Percentiles rank a stretch among this genome's conserved stretches.
Conservation (phyloP, 2,888 invertebrate genomes). For the Idaea aversata region DNA sequence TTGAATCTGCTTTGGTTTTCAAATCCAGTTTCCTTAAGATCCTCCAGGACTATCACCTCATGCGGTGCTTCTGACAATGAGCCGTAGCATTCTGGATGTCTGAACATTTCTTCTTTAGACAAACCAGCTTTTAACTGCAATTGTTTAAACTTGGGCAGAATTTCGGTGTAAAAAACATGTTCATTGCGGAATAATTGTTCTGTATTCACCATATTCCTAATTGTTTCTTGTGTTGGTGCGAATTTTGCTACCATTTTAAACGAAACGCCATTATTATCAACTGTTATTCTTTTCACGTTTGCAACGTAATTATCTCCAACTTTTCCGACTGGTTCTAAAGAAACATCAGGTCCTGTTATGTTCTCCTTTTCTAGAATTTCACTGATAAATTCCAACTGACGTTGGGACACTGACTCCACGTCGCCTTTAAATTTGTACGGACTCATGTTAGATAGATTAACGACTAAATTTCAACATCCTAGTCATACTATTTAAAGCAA, state of each 20-base stretch:
- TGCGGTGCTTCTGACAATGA: slow-evolving; percentile 14
- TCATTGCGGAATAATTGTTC: slow-evolving; percentile 33
- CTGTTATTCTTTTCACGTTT: slow-evolving; percentile 21
- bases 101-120: neutral
- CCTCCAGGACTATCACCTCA: slow-evolving; percentile 28
- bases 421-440: slow-evolving; percentile 20
- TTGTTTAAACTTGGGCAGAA: slow-evolving; percentile 25
- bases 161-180: slow-evolving; percentile 32
- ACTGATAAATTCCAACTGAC: slow-evolving; percentile 19
- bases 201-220: slow-evolving; percentile 20
- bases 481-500: no score
- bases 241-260: slow-evolving; percentile 48
- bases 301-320: slow-evolving; percentile 27
- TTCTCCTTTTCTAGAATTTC: slow-evolving; percentile 10
- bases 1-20: slow-evolving; percentile 39
- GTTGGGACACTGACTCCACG: slow-evolving; percentile 13
- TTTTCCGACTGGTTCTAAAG: slow-evolving; percentile 21
- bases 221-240: slow-evolving; percentile 31
- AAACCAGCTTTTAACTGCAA: slow-evolving; percentile 5
- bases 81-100: slow-evolving; percentile 22
- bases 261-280: slow-evolving; percentile 21
- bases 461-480: neutral
- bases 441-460: slow-evolving; percentile 15
- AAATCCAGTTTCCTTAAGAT: slow-evolving; percentile 31
- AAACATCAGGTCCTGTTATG: slow-evolving; percentile 9